Percentiles rank a stretch among this genome's conserved stretches.
Evolutionary conservation across 2,797 vertebrate species (phyloP).

Genomic region (Xiphophorus birchmanni): DNA sequence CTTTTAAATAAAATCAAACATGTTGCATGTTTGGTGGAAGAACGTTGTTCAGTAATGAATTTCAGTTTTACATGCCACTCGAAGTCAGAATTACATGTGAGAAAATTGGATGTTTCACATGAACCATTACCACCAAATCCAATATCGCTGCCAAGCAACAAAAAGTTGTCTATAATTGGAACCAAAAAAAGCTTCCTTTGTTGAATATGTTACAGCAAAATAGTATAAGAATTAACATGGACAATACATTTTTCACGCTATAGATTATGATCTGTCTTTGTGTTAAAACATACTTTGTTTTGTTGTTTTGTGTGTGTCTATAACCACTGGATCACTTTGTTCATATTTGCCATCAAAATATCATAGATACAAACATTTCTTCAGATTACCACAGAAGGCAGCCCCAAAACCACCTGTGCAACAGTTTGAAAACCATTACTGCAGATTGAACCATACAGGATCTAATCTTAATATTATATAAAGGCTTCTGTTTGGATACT

Average conservation of each 20-base stretch:
- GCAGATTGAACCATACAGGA: not conserved
- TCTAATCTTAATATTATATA: not conserved
- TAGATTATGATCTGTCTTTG: not conserved
- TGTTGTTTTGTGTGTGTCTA: not conserved
- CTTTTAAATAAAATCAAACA: not conserved
- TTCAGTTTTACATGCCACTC: not conserved
- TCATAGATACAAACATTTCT: not conserved
- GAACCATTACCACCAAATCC: not conserved
- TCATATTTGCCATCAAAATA: not conserved
- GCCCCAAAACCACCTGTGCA: not conserved
- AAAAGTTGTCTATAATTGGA: not conserved
- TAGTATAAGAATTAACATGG: not conserved
- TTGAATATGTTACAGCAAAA: not conserved
- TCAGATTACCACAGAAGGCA: not conserved
- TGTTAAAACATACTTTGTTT: not conserved
- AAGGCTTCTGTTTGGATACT: not conserved
- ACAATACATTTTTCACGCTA: not conserved
- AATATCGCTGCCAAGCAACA: not conserved
- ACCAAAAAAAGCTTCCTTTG: not conserved
- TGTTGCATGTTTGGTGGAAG: not conserved
- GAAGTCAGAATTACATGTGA: not conserved
- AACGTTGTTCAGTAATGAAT: not conserved
- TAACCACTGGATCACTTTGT: not conserved
- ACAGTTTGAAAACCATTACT: not conserved
- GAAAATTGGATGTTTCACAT: not conserved